phyloP scores from a whole-genome alignment of 2,113 vertebrate genomes.

The Synodontis membranacea region DNA sequence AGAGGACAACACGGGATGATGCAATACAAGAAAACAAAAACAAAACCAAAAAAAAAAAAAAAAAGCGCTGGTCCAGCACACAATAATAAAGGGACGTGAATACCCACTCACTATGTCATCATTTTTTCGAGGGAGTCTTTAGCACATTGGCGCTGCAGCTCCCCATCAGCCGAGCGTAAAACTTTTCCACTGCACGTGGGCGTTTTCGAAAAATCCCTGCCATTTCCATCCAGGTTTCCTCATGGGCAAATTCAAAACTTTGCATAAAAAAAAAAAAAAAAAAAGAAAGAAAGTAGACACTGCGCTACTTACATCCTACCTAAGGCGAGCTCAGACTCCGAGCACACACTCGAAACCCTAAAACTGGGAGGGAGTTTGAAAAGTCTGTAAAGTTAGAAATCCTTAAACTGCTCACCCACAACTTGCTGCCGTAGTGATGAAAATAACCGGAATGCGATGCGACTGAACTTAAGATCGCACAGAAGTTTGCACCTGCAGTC shows the following conservation, averaged over 20 bases:
- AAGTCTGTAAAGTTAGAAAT: not conserved
- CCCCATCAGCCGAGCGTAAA: not conserved
- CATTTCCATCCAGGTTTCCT: conserved; percentile 17
- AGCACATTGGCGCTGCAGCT: conserved; percentile 15
- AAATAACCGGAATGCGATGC: not conserved
- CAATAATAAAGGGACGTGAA: not conserved
- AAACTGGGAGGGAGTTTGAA: conserved; percentile 6
- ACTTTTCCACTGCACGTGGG: conserved; percentile 19
- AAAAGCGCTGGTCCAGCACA: not conserved
- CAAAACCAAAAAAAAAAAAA: too few species aligned
- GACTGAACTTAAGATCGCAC: not conserved
- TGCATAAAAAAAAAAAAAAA: too few species aligned
- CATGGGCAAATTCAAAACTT: conserved; percentile 12
- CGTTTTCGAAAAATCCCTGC: not conserved
- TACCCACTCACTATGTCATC: not conserved
- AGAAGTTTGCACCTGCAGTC: not conserved
- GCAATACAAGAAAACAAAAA: not conserved
- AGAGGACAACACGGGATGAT: not conserved
- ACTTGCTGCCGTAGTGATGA: not conserved
- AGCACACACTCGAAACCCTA: not conserved
- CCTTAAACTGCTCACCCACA: not conserved
- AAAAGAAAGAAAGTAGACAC: conserved; percentile 21
- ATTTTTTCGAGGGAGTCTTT: conserved; percentile 22
- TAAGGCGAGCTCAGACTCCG: not conserved
- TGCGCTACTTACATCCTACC: not conserved